Evolutionary conservation across 1,140 invertebrate genomes (phyloP).

Genomic region (Belonocnema kinseyi): DNA sequence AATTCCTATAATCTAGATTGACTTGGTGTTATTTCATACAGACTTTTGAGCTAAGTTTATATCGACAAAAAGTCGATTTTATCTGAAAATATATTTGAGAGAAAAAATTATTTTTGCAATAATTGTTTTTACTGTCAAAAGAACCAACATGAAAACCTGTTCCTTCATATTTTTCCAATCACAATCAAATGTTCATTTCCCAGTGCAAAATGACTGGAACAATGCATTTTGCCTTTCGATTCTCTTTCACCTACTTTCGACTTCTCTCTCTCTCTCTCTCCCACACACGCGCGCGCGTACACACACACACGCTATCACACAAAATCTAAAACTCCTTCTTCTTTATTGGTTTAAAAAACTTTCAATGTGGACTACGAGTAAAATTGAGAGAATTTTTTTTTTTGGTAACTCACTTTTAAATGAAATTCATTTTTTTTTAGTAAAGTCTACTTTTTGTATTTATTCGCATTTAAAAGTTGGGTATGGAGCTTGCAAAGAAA

Average conservation of each 20-base stretch:
- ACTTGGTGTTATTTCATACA: neutral
- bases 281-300: too few species aligned
- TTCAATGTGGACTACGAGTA: too few species aligned
- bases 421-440: too few species aligned
- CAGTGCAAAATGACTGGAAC: neutral
- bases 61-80: conserved; percentile 5
- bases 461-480: too few species aligned
- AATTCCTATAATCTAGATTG: too few species aligned
- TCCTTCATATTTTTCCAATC: conserved; percentile 21
- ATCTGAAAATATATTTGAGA: conserved; percentile 33
- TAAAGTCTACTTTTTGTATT: too few species aligned
- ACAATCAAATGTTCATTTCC: conserved; percentile 27
- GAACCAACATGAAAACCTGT: neutral
- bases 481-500: too few species aligned
- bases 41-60: neutral
- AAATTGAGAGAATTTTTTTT: too few species aligned
- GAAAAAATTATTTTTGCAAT: neutral
- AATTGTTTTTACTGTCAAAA: neutral
- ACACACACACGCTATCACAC: too few species aligned
- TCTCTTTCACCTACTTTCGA: conserved; percentile 7
- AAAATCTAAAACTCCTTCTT: too few species aligned
- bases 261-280: neutral
- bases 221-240: neutral
- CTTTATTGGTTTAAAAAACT: too few species aligned
- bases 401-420: too few species aligned